Evolutionary conservation across 2,888 invertebrate species (phyloP).

Genomic region (Dexiosoma caninum): DNA sequence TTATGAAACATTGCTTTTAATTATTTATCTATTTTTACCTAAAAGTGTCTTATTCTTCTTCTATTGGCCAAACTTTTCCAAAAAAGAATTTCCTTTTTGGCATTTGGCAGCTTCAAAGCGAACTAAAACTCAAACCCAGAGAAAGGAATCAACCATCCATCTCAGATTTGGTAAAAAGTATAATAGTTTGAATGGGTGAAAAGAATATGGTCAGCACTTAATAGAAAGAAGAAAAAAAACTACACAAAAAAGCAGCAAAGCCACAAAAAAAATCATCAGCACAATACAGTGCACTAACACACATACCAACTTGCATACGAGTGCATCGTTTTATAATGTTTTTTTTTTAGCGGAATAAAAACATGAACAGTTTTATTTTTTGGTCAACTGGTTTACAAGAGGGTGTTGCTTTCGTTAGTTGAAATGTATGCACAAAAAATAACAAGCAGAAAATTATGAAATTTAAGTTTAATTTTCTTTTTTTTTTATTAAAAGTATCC

Average conservation of each 20-base stretch:
- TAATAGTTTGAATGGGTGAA: conserved; percentile 19
- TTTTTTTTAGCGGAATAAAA: not conserved
- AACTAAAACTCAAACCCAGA: not conserved
- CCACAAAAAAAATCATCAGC: not conserved
- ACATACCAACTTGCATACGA: not conserved
- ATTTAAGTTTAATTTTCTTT: no score
- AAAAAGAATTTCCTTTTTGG: not conserved
- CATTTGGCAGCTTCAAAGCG: not conserved
- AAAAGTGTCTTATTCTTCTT: not conserved
- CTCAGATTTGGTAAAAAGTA: conserved; percentile 14
- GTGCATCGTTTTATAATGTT: no score
- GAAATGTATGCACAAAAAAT: not conserved
- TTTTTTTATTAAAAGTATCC: conserved; percentile 38
- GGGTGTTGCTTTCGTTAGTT: not conserved
- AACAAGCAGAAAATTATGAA: conserved; percentile 18
- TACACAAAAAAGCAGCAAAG: not conserved
- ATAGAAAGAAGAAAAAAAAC: conserved; percentile 8
- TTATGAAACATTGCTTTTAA: not conserved
- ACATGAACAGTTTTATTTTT: conserved; percentile 8
- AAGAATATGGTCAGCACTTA: conserved; percentile 21
- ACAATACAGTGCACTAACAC: not conserved
- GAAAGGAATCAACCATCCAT: conserved; percentile 9
- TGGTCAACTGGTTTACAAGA: not conserved
- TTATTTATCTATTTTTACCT: not conserved
- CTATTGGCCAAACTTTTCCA: not conserved